Evolutionary conservation across 2,113 vertebrate genomes (phyloP).

Genomic region (Perca schrenkii): DNA sequence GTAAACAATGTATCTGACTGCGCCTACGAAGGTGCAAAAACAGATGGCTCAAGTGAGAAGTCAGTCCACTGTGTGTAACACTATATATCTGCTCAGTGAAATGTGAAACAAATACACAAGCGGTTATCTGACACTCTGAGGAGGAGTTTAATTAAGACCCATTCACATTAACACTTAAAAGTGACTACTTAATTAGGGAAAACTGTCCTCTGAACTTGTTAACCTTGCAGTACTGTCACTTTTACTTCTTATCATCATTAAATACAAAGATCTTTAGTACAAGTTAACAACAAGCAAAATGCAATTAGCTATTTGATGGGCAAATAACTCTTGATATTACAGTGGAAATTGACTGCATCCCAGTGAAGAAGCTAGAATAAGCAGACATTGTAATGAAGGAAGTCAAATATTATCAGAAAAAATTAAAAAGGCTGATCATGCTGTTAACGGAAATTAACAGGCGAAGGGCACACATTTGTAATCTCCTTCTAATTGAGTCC

Average conservation of each 20-base stretch:
- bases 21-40: slow-evolving; percentile 36
- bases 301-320: slow-evolving; percentile 31
- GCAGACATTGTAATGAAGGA: slow-evolving; percentile 18
- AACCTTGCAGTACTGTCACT: slow-evolving; percentile 37
- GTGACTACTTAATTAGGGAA: slow-evolving; percentile 54
- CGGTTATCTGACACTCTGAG: slow-evolving; percentile 53
- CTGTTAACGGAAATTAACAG: slow-evolving; percentile 35
- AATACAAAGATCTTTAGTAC: slow-evolving; percentile 29
- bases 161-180: slow-evolving; percentile 39
- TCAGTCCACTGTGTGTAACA: slow-evolving; percentile 42
- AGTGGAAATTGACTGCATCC: slow-evolving; percentile 6
- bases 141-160: slow-evolving; percentile 63
- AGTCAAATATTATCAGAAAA: slow-evolving; percentile 41
- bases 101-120: slow-evolving; percentile 53
- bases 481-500: slow-evolving; percentile 75
- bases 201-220: slow-evolving; percentile 42
- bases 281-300: slow-evolving; percentile 21
- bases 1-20: slow-evolving; percentile 55
- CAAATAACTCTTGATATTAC: slow-evolving; percentile 11
- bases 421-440: slow-evolving; percentile 16
- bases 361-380: slow-evolving; percentile 20
- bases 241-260: slow-evolving; percentile 37
- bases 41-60: slow-evolving; percentile 67
- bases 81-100: slow-evolving; percentile 56
- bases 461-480: slow-evolving; percentile 56